Percentiles rank a stretch among this genome's conserved stretches.
Conservation (phyloP, 1,140 invertebrate species). For the Drosophila orena region DNA sequence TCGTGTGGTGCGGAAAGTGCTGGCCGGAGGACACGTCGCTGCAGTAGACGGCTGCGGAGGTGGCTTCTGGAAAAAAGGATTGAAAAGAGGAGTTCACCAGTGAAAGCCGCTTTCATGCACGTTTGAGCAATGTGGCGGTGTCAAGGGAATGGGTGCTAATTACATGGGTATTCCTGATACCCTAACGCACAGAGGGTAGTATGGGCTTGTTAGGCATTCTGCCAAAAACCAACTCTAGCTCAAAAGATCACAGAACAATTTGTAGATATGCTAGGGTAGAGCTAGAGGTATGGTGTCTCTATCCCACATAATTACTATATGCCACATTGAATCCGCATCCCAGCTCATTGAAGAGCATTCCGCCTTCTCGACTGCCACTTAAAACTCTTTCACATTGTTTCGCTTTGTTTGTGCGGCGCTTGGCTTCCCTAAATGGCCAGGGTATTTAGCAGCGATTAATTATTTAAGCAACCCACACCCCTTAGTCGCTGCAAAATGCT, state of each 20-base stretch:
- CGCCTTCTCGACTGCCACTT: not conserved
- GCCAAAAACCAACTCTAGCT: too few species aligned
- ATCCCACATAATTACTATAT: not conserved
- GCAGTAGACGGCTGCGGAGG: constrained; percentile 65
- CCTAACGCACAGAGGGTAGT: constrained; percentile 1
- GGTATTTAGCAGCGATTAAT: constrained; percentile 81
- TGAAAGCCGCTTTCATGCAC: constrained; percentile 71
- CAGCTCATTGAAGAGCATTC: constrained; percentile 10
- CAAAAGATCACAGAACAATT: too few species aligned
- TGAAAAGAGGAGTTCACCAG: constrained; percentile 23
- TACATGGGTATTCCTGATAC: constrained; percentile 36
- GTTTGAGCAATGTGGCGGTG: constrained; percentile 49
- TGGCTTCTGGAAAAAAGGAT: constrained; percentile 53
- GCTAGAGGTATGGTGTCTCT: not conserved
- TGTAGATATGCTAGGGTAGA: not conserved
- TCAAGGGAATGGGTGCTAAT: constrained; percentile 48
- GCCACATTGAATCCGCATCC: too few species aligned
- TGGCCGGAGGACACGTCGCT: constrained; percentile 69
- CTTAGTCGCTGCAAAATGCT: constrained; percentile 52
- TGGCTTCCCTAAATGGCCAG: constrained; percentile 71
- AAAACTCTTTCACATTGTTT: constrained; percentile 11
- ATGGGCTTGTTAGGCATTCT: too few species aligned
- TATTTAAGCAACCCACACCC: constrained; percentile 61
- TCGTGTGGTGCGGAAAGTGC: constrained; percentile 73
- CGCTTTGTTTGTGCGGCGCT: constrained; percentile 38